phyloP scores from a whole-genome alignment of 2,797 vertebrate species.

The Remorina albescens region DNA sequence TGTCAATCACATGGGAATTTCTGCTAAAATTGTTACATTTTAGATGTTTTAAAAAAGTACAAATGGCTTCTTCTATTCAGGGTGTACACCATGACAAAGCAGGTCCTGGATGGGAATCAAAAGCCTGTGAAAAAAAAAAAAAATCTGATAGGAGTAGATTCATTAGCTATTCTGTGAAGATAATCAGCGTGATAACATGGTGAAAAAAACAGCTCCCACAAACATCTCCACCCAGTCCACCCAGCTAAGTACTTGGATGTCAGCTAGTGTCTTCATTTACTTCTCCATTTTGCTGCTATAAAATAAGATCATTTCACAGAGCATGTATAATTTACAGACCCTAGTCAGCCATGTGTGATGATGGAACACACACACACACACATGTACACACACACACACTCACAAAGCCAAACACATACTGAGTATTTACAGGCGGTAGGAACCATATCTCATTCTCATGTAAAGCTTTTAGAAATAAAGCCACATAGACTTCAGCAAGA shows the following conservation, averaged over 20 bases:
- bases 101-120: conserved; percentile 2
- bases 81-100: background rate
- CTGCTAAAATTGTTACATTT: background rate
- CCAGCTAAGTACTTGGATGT: conserved; percentile 71
- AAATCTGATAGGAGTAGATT: too few relatives aligned
- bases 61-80: background rate
- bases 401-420: conserved; percentile 40
- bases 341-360: conserved; percentile 81
- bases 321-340: conserved; percentile 87
- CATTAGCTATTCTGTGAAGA: conserved; percentile 19
- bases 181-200: conserved; percentile 30
- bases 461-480: conserved; percentile 70
- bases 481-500: conserved; percentile 41
- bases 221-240: conserved; percentile 68
- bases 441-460: conserved; percentile 69
- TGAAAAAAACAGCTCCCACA: conserved; percentile 38
- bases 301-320: conserved; percentile 87
- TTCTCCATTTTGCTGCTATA: conserved; percentile 77
- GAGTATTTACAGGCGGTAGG: conserved; percentile 67
- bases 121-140: conserved; percentile 9
- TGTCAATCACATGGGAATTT: conserved; percentile 5
- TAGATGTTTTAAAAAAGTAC: background rate
- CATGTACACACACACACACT: conserved; percentile 15
- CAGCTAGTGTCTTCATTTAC: conserved; percentile 76
- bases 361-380: conserved; percentile 66